phyloP scores from a whole-genome alignment of 1,140 invertebrate species.

The Tenebrio molitor region DNA sequence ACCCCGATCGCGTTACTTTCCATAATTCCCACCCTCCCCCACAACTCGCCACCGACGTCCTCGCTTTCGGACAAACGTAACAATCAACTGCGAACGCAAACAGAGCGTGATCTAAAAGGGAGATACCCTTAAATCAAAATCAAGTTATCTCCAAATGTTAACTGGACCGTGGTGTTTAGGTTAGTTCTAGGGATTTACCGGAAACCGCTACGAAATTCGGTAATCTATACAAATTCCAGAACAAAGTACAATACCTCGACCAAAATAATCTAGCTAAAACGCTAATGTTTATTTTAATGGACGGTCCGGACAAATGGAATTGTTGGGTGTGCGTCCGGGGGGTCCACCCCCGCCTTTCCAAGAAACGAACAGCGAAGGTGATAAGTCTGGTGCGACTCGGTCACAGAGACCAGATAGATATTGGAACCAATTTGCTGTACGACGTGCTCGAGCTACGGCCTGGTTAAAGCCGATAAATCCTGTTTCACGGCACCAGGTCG shows the following conservation, averaged over 20 bases:
- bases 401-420: constrained; percentile 49
- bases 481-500: constrained; percentile 18
- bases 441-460: constrained; percentile 48
- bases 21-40: constrained; percentile 1
- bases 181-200: constrained; percentile 43
- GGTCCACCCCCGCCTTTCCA: no score
- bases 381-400: constrained; percentile 40
- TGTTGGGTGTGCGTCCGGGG: no score
- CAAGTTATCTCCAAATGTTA: constrained; percentile 43
- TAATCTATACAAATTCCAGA: constrained; percentile 20
- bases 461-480: constrained; percentile 53
- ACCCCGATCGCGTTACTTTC: not conserved
- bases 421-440: constrained; percentile 58
- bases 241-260: constrained; percentile 12
- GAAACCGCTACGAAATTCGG: constrained; percentile 14
- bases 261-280: constrained; percentile 15
- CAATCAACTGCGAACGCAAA: not conserved
- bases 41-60: no score
- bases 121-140: constrained; percentile 46
- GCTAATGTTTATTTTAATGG: constrained; percentile 22
- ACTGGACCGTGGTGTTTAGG: constrained; percentile 46
- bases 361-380: not conserved
- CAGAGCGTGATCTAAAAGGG: constrained; percentile 27
- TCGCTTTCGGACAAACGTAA: not conserved
- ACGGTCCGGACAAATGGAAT: not conserved